phyloP scores from a whole-genome alignment of 2,797 vertebrate species.

The Enteromius radiatus region DNA sequence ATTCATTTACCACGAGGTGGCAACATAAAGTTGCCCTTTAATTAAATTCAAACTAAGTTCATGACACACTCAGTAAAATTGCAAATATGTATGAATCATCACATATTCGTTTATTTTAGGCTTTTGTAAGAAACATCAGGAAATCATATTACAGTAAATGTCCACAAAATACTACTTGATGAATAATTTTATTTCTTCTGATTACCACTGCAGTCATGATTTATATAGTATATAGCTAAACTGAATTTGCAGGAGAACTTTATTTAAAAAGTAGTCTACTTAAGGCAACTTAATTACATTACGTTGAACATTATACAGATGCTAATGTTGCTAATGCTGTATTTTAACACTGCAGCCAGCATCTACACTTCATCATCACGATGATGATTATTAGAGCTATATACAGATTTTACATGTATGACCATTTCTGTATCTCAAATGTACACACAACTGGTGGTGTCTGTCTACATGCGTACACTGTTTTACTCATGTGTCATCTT shows the following conservation, averaged over 20 bases:
- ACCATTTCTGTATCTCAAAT: background rate
- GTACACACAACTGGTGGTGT: background rate
- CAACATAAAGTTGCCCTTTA: background rate
- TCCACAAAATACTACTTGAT: background rate
- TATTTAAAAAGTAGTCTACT: background rate
- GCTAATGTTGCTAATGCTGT: background rate
- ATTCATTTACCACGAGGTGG: conserved; percentile 29
- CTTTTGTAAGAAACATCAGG: background rate
- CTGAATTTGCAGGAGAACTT: background rate
- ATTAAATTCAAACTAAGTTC: background rate
- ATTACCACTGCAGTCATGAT: conserved; percentile 13
- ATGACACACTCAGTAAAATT: background rate
- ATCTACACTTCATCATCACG: background rate
- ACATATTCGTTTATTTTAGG: background rate
- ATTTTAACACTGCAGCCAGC: background rate
- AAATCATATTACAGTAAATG: background rate
- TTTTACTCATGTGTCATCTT: background rate
- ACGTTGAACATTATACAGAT: background rate
- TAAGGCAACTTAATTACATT: background rate
- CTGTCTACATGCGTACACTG: background rate
- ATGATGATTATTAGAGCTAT: background rate
- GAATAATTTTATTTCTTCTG: background rate
- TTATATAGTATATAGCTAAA: background rate
- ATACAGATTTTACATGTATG: background rate
- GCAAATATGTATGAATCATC: background rate